phyloP scores from a whole-genome alignment of 2,797 vertebrate genomes.

The Diglossa cyanea region DNA sequence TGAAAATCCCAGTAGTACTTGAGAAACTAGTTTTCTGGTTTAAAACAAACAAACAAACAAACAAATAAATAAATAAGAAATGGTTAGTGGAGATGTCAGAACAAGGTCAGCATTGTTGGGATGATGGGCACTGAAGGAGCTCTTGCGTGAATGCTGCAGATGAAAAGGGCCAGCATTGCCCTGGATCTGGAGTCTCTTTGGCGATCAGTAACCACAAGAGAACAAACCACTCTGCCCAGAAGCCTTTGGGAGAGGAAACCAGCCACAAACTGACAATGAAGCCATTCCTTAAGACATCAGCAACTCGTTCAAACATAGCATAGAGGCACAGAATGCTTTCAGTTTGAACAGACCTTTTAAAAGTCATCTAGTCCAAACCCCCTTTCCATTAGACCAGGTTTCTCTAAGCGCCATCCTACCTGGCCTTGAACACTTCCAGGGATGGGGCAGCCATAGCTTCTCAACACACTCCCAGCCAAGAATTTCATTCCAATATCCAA shows the following conservation, averaged over 20 bases:
- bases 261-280: background rate
- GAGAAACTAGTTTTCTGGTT: accelerated
- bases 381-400: background rate
- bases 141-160: background rate
- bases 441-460: background rate
- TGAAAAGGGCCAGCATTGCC: background rate
- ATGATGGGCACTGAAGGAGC: background rate
- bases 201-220: background rate
- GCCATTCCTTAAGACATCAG: background rate
- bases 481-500: background rate
- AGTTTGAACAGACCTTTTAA: background rate
- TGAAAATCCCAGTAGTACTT: background rate
- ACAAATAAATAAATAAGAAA: background rate
- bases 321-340: background rate
- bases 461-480: background rate
- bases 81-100: background rate
- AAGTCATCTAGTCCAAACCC: background rate
- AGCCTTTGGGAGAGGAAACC: background rate
- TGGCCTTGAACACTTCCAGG: background rate
- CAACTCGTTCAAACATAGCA: background rate
- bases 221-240: background rate
- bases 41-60: no score
- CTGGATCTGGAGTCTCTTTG: background rate
- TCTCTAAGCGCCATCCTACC: background rate
- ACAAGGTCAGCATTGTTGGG: background rate